Evolutionary conservation across 2,113 vertebrate species (phyloP).

Genomic region (Macrotus californicus): DNA sequence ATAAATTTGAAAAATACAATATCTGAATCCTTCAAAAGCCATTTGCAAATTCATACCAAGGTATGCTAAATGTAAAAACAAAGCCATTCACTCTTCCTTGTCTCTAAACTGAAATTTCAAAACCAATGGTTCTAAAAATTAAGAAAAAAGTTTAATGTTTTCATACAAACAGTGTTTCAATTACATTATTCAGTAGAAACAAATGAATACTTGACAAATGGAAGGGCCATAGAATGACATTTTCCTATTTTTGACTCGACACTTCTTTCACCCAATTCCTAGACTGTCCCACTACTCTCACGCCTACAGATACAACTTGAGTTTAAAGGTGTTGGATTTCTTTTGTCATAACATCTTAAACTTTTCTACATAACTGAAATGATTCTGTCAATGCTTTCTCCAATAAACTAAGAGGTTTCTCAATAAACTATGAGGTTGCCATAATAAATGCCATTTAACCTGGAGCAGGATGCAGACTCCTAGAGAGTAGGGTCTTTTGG

Average conservation of each 20-base stretch:
- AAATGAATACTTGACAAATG: background rate
- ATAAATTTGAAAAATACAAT: constrained; percentile 37
- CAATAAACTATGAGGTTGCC: too few relatives aligned
- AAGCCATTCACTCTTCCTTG: background rate
- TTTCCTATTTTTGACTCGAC: background rate
- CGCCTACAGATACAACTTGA: background rate
- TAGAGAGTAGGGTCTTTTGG: background rate
- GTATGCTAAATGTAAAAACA: constrained; percentile 4
- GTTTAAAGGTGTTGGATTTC: background rate
- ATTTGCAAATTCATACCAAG: constrained; percentile 33
- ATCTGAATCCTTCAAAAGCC: constrained; percentile 39
- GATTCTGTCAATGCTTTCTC: background rate
- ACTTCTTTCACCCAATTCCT: background rate
- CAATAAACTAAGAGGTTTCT: background rate
- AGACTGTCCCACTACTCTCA: background rate
- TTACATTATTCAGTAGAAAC: background rate
- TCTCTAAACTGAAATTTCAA: constrained; percentile 11
- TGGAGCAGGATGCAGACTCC: background rate
- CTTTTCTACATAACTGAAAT: background rate
- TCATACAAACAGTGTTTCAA: background rate
- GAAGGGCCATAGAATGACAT: background rate
- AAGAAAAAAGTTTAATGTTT: constrained; percentile 24
- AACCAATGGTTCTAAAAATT: background rate
- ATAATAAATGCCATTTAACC: background rate
- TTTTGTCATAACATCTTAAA: background rate